A percentile compares a stretch with the other conserved stretches of the same genome.
Conservation (phyloP, 2,113 vertebrate genomes). For the Macquaria australasica region DNA sequence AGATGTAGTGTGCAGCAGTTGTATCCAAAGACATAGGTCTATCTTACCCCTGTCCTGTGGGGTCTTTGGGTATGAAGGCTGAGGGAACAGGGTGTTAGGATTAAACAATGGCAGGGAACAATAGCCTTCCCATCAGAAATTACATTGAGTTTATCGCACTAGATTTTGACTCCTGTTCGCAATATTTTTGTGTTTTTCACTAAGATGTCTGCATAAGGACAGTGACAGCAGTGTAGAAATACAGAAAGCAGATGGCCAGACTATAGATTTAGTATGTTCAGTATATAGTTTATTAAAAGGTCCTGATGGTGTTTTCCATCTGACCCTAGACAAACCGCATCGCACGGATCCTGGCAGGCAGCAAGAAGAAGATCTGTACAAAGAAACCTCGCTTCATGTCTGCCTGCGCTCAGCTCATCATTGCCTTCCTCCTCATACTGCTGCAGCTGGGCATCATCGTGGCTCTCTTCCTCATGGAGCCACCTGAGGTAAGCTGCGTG, state of each 20-base stretch:
- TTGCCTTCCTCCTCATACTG: conserved; percentile 95
- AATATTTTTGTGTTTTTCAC: neutral
- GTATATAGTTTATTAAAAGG: conserved; percentile 1
- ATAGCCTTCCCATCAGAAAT: neutral
- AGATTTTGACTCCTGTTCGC: neutral
- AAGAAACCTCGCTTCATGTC: conserved; percentile 99
- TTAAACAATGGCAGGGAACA: neutral
- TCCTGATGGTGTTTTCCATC: conserved; percentile 23
- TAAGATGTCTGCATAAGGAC: neutral
- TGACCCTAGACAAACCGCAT: conserved; percentile 92
- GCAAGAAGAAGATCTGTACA: conserved; percentile 99
- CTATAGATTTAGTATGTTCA: neutral
- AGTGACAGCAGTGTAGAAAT: neutral
- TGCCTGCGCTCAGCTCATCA: conserved; percentile 96
- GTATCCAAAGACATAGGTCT: neutral
- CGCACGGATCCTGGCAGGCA: conserved; percentile 96
- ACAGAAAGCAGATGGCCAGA: neutral
- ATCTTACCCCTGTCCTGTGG: neutral
- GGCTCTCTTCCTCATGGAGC: conserved; percentile 97
- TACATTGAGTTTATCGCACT: neutral
- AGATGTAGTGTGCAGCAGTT: neutral
- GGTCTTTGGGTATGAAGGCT: neutral
- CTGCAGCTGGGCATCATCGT: conserved; percentile 97
- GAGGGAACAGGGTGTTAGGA: neutral
- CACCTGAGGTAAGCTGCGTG: conserved; percentile 80